Percentiles rank a stretch among this genome's conserved stretches.
phyloP scores from a whole-genome alignment of 2,113 vertebrate species.

The Puma concolor region DNA sequence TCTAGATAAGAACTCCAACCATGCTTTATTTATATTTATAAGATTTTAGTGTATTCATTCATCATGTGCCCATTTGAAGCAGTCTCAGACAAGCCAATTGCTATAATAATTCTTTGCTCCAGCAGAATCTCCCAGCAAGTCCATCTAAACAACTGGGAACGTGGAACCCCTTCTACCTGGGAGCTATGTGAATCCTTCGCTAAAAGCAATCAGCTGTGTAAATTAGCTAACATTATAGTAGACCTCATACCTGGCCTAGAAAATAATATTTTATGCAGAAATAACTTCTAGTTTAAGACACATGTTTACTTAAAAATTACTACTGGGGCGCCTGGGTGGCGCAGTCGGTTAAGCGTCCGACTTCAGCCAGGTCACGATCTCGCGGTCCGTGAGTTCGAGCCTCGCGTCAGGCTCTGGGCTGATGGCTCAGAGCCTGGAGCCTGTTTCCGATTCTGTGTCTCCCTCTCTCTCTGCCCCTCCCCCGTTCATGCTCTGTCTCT shows the following conservation, averaged over 20 bases:
- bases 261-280: neutral
- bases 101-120: constrained; percentile 56
- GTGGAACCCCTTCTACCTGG: neutral
- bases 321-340: too few relatives aligned
- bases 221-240: constrained; percentile 33
- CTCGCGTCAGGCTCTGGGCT: too few relatives aligned
- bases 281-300: constrained; percentile 32
- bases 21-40: constrained; percentile 42
- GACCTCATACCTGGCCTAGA: neutral
- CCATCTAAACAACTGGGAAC: neutral
- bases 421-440: too few relatives aligned
- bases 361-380: too few relatives aligned
- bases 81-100: neutral
- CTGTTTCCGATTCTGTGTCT: too few relatives aligned
- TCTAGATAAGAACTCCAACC: constrained; percentile 53
- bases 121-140: constrained; percentile 55
- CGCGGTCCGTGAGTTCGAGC: too few relatives aligned
- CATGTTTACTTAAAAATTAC: constrained; percentile 38
- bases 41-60: constrained; percentile 51
- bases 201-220: constrained; percentile 61
- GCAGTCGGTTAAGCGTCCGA: too few relatives aligned
- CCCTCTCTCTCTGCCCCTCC: too few relatives aligned
- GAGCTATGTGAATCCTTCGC: constrained; percentile 32
- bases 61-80: constrained; percentile 52
- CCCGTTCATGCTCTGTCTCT: too few relatives aligned